Percentiles rank a stretch among this genome's conserved stretches.
Evolutionary conservation across 2,888 invertebrate species (phyloP).

Genomic region (Diaperis boleti): DNA sequence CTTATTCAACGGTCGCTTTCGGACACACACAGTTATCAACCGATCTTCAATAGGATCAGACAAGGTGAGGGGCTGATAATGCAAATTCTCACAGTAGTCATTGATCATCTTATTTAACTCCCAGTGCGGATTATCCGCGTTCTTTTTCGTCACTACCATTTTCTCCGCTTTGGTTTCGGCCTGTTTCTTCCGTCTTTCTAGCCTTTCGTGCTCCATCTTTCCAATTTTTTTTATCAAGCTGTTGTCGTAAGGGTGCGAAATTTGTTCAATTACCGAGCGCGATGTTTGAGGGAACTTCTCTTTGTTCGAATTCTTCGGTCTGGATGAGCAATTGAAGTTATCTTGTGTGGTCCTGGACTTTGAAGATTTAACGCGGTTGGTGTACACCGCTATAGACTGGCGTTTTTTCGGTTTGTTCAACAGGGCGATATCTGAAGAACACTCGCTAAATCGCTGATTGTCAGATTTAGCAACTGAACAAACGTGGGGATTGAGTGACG

Average conservation of each 20-base stretch:
- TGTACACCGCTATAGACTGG: slow-evolving; percentile 42
- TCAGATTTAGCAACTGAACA: slow-evolving; percentile 49
- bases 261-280: slow-evolving; percentile 47
- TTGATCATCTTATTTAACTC: slow-evolving; percentile 96
- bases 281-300: slow-evolving; percentile 43
- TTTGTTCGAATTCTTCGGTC: slow-evolving; percentile 14
- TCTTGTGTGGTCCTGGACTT: slow-evolving; percentile 45
- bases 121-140: slow-evolving; percentile 97
- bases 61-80: slow-evolving; percentile 73
- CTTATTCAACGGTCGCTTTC: slow-evolving; percentile 96
- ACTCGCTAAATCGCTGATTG: slow-evolving; percentile 32
- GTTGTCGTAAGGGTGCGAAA: slow-evolving; percentile 43
- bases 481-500: slow-evolving; percentile 88
- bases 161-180: slow-evolving; percentile 93
- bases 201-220: slow-evolving; percentile 92
- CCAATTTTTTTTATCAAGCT: slow-evolving; percentile 81
- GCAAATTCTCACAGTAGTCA: slow-evolving; percentile 73
- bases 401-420: slow-evolving; percentile 46
- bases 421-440: slow-evolving; percentile 38
- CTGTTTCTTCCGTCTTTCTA: slow-evolving; percentile 90
- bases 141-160: slow-evolving; percentile 79
- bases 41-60: slow-evolving; percentile 88
- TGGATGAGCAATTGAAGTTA: neutral
- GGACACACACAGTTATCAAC: slow-evolving; percentile 97
- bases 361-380: slow-evolving; percentile 30